phyloP scores from a whole-genome alignment of 2,888 invertebrate genomes.

The Synanthedon formicaeformis region DNA sequence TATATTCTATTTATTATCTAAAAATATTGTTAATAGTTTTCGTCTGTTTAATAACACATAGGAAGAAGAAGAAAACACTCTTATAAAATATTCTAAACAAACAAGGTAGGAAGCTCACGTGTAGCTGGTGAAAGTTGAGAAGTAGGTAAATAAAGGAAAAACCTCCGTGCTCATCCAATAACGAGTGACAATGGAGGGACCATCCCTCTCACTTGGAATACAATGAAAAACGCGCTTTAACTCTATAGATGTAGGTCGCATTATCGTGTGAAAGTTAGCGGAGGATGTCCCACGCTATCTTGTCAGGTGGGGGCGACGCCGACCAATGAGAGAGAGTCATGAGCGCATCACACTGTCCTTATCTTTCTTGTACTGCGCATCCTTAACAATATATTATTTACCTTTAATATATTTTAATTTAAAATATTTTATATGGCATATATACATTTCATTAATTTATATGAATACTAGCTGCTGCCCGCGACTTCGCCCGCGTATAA shows the following conservation, averaged over 20 bases:
- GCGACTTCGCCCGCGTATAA: too few relatives aligned
- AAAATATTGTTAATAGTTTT: too few relatives aligned
- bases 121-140: not conserved
- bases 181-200: conserved; percentile 61
- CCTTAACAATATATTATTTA: conserved; percentile 8
- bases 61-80: too few relatives aligned
- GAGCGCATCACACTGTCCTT: conserved; percentile 60
- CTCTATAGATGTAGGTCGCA: conserved; percentile 11
- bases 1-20: too few relatives aligned
- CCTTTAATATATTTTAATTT: too few relatives aligned
- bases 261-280: conserved; percentile 19
- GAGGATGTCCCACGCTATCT: conserved; percentile 67
- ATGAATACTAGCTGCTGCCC: too few relatives aligned
- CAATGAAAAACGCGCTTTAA: conserved; percentile 27
- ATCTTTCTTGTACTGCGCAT: conserved; percentile 57
- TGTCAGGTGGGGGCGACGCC: conserved; percentile 65
- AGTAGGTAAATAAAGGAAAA: conserved; percentile 51
- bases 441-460: too few relatives aligned
- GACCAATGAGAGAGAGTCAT: conserved; percentile 46
- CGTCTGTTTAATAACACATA: too few relatives aligned
- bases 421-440: too few relatives aligned
- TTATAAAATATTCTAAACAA: too few relatives aligned
- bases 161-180: conserved; percentile 61
- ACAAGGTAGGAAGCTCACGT: too few relatives aligned
- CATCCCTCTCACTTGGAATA: conserved; percentile 44